Evolutionary conservation across 2,113 vertebrate genomes (phyloP).

Genomic region (Lepisosteus osseus): DNA sequence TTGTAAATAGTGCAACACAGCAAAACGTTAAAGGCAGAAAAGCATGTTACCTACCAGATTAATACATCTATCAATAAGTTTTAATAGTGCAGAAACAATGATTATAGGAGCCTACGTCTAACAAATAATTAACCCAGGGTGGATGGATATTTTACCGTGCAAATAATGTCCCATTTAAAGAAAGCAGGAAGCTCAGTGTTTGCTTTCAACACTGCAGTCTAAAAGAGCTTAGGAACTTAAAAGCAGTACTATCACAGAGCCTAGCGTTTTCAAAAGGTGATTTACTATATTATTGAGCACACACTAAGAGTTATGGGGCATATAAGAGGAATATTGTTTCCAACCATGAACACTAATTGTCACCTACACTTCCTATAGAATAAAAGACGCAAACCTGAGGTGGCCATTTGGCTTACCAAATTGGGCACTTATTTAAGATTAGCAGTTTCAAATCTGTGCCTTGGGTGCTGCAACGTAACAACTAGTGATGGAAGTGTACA

Average conservation of each 20-base stretch:
- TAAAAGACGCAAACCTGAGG: no score
- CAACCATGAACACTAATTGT: background rate
- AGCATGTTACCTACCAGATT: conserved; percentile 26
- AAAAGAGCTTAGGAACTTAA: conserved; percentile 29
- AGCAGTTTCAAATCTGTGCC: no score
- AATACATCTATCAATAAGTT: conserved; percentile 9
- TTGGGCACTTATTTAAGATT: no score
- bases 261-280: no score
- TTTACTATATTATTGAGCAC: no score
- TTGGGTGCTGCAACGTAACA: no score
- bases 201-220: conserved; percentile 29
- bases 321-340: no score
- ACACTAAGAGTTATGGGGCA: no score
- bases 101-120: no score
- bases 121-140: conserved; percentile 10
- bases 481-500: no score
- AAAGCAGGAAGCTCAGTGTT: background rate
- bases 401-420: no score
- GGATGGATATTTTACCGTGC: conserved; percentile 28
- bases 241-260: background rate
- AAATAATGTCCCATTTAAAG: conserved; percentile 36
- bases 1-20: conserved; percentile 47
- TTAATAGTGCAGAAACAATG: background rate
- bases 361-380: background rate
- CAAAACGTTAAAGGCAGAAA: conserved; percentile 25